These are phyloP conservation scores for Halichoeres trimaculatus DNA, from an alignment of 2,113 vertebrate species.

Conservation along the genomic window DNA sequence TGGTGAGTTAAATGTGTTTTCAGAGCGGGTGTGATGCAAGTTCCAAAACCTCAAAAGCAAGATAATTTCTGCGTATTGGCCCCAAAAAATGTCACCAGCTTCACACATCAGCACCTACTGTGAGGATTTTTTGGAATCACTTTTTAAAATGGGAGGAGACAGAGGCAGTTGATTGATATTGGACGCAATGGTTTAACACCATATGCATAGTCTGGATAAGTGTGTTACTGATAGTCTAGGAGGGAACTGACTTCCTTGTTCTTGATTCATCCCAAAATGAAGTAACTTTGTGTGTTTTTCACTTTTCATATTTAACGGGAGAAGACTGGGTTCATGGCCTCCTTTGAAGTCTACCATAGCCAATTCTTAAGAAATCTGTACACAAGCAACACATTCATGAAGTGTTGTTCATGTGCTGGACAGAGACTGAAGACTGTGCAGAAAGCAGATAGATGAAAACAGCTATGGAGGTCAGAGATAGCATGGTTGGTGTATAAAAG, in stretches of 20 bases:
- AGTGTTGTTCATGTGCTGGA: background rate
- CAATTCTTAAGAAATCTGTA: conserved; percentile 26
- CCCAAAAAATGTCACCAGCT: no score
- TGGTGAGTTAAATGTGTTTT: background rate
- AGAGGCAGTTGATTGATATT: no score
- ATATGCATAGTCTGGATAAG: conserved; percentile 22
- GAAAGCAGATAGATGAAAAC: conserved; percentile 24
- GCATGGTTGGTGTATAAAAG: conserved; percentile 19
- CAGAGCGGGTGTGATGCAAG: no score
- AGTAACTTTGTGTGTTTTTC: conserved; percentile 52
- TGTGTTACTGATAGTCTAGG: conserved; percentile 43
- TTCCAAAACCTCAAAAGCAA: no score
- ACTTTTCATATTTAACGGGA: conserved; percentile 39
- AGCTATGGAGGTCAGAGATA: conserved; percentile 18
- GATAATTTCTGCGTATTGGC: no score
- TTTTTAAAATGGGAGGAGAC: no score
- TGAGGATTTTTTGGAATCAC: no score
- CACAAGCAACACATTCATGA: conserved; percentile 5
- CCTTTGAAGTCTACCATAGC: conserved; percentile 23
- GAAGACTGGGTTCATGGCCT: conserved; percentile 25
- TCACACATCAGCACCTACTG: no score
- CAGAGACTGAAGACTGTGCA: background rate
- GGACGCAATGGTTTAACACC: no score
- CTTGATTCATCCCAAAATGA: conserved; percentile 76
- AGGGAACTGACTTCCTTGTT: conserved; percentile 68